Percentiles rank a stretch among this genome's conserved stretches.
Evolutionary conservation across 1,140 invertebrate species (phyloP).

Genomic region (Mylabris phalerata): DNA sequence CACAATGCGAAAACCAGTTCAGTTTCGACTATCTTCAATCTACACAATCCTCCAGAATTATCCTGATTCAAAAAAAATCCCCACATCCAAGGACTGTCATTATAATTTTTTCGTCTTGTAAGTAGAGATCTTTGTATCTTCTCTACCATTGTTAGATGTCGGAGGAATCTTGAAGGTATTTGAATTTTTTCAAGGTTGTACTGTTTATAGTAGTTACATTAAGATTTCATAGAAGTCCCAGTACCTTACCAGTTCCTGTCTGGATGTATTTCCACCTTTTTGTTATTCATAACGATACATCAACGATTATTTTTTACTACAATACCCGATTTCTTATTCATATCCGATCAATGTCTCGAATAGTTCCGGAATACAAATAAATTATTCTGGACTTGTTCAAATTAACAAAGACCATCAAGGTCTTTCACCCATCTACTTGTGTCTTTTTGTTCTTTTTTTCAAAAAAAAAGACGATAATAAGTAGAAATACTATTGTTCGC

Average conservation of each 20-base stretch:
- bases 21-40: too few species aligned
- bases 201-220: constrained; percentile 1
- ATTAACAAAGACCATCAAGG: neutral
- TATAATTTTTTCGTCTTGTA: too few species aligned
- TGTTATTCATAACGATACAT: constrained; percentile 6
- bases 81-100: too few species aligned
- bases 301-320: neutral
- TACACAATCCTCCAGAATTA: too few species aligned
- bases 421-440: too few species aligned
- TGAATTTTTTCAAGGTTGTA: constrained; percentile 15
- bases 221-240: constrained; percentile 7
- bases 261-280: constrained; percentile 9
- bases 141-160: neutral
- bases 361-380: constrained; percentile 14
- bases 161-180: constrained; percentile 3
- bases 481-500: too few species aligned
- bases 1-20: too few species aligned
- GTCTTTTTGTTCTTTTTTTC: too few species aligned
- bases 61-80: too few species aligned
- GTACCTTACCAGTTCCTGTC: constrained; percentile 4
- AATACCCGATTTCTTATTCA: neutral
- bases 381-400: constrained; percentile 3
- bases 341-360: constrained; percentile 9
- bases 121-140: too few species aligned
- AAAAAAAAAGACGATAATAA: too few species aligned